Conservation (phyloP, 2,113 vertebrate species). For the Paramormyrops kingsleyae region DNA sequence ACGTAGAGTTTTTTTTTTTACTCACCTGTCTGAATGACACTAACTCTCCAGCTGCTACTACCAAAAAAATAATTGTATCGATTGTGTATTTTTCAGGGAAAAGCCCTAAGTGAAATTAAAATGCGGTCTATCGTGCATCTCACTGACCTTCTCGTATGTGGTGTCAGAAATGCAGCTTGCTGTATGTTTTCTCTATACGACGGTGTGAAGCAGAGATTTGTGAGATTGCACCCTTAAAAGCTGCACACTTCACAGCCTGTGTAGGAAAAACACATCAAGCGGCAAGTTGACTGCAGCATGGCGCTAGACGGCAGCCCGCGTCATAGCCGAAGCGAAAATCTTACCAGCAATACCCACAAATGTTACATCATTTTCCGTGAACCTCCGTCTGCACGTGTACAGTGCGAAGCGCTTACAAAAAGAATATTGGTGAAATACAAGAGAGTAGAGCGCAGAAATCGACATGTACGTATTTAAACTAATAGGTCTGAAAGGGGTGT, state of each 20-base stretch:
- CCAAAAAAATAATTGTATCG: not conserved
- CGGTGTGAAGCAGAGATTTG: not conserved
- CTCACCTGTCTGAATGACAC: not conserved
- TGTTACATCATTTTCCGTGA: not conserved
- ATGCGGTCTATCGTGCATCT: not conserved
- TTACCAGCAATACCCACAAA: not conserved
- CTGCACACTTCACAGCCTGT: not conserved
- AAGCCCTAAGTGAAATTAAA: not conserved
- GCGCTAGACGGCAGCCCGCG: conserved; percentile 1
- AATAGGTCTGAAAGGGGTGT: not conserved
- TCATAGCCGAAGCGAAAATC: not conserved
- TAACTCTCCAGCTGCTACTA: not conserved
- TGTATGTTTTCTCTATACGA: not conserved
- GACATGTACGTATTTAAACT: not conserved
- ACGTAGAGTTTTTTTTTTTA: not conserved
- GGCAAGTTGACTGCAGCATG: conserved; percentile 3
- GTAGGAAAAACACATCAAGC: not conserved
- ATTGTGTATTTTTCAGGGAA: not conserved
- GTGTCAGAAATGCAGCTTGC: not conserved
- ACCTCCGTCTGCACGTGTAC: not conserved
- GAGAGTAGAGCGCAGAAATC: not conserved
- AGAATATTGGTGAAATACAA: not conserved
- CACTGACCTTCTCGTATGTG: not conserved
- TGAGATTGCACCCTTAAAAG: not conserved
- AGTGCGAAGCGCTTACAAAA: not conserved